Evolutionary conservation across 1,140 invertebrate genomes (phyloP).

Genomic region (Calosoma granatense): DNA sequence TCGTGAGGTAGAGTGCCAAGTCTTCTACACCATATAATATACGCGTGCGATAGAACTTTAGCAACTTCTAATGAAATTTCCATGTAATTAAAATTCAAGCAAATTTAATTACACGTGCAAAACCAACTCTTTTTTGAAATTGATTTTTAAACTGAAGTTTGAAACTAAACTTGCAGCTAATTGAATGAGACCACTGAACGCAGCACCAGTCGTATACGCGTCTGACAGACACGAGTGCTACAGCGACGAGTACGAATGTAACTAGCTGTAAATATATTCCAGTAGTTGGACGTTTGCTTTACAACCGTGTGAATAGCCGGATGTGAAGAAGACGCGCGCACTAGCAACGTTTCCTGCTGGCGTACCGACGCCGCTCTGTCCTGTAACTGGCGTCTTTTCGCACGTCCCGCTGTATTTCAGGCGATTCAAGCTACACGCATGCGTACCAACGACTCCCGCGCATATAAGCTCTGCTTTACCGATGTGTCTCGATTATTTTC

Average conservation of each 20-base stretch:
- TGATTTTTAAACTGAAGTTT: too few relatives aligned
- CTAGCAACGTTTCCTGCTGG: background rate
- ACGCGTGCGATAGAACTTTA: background rate
- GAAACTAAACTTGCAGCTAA: too few relatives aligned
- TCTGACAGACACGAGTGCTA: too few relatives aligned
- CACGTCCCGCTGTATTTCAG: background rate
- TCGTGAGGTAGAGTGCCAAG: too few relatives aligned
- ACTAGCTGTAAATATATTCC: background rate
- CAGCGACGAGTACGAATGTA: too few relatives aligned
- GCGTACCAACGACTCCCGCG: background rate
- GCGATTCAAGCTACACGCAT: background rate
- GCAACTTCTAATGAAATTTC: background rate
- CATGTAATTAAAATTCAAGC: background rate
- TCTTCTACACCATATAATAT: background rate
- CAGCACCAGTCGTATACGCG: too few relatives aligned
- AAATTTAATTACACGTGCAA: background rate
- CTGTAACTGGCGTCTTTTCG: background rate
- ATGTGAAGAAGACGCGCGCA: background rate
- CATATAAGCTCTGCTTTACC: background rate
- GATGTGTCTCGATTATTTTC: background rate
- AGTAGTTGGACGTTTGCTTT: background rate
- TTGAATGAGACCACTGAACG: too few relatives aligned
- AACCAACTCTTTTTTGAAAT: too few relatives aligned
- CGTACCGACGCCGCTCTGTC: background rate
- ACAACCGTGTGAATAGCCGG: background rate